Base-by-base conservation (phyloP, 2,888 invertebrate species). In the Magallana nippona region DNA sequence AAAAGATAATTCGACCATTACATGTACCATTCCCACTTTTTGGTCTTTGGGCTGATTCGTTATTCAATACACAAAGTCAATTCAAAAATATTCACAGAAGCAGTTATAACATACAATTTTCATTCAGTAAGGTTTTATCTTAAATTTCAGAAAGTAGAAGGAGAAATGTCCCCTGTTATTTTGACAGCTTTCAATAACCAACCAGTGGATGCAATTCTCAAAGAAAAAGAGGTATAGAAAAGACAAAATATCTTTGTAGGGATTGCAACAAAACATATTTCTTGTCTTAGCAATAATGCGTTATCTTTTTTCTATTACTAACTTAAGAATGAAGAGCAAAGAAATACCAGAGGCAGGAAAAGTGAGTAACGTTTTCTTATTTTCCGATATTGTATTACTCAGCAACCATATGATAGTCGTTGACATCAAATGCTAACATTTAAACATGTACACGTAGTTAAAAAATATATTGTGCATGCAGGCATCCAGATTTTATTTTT, bases 141-240 rank as follows among this genome's bases (percentile, higher is more conserved):
- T 60, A 19, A 5, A 60, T 71, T 71, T 71, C 15, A 71, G 71
- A 71, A 71, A 27, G 15, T 32, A 27, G 22, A 71, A 32, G 71
- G 27, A 11, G 71, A 27, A 13, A 22, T 27, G 32, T 15, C 27
- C 32, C 27, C 71, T 27, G 71, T 71, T 15, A 71, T 22, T 22
- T 32, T 71, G 19, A 71, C 71, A 15, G 22, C 71, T 17, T 71
- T 27, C 27, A 71, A 71, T 15, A 71, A 71, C 71, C 71, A 71
- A 15, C 22, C 71, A 10, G 71, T 71, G 32, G 71, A 71, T 13
- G 71, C 27, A 15, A 71, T 71, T 2, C 22, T 27, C 27, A 71
- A 71, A 22, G 63, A 63, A 63, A 63, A 63, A 63, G 71, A 71
- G 22, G 71, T 71, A 71, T 15, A 17, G 15, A 10, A n/a, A n/a